These are phyloP conservation scores for Cuculus canorus DNA, from an alignment of 2,797 vertebrate genomes.

Conservation along the genomic window DNA sequence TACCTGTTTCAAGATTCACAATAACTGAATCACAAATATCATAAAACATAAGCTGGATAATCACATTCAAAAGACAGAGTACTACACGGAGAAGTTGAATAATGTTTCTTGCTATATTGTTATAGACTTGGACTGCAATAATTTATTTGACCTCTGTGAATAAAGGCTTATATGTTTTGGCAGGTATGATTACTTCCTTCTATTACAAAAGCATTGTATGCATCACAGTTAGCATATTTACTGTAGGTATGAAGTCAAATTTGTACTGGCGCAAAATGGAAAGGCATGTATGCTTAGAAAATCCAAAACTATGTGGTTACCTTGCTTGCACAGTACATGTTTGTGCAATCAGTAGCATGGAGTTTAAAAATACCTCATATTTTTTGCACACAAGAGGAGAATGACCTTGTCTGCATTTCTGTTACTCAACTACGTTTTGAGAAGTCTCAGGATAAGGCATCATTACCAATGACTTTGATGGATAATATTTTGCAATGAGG, in stretches of 20 bases:
- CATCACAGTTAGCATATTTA: background rate
- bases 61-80: background rate
- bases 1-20: background rate
- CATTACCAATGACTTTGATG: background rate
- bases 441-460: background rate
- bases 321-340: background rate
- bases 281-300: background rate
- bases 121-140: background rate
- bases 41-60: background rate
- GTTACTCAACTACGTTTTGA: background rate
- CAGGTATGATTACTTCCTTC: background rate
- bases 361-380: background rate
- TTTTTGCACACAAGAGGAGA: background rate
- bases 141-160: background rate
- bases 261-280: background rate
- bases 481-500: background rate
- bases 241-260: background rate
- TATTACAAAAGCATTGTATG: rapidly evolving
- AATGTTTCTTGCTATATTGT: background rate
- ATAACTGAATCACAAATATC: background rate
- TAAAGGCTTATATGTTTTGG: background rate
- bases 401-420: background rate
- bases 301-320: background rate
- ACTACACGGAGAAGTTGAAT: background rate
- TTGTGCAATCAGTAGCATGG: background rate